phyloP scores from a whole-genome alignment of 1,140 invertebrate genomes.

The Melipona quadrifasciata region DNA sequence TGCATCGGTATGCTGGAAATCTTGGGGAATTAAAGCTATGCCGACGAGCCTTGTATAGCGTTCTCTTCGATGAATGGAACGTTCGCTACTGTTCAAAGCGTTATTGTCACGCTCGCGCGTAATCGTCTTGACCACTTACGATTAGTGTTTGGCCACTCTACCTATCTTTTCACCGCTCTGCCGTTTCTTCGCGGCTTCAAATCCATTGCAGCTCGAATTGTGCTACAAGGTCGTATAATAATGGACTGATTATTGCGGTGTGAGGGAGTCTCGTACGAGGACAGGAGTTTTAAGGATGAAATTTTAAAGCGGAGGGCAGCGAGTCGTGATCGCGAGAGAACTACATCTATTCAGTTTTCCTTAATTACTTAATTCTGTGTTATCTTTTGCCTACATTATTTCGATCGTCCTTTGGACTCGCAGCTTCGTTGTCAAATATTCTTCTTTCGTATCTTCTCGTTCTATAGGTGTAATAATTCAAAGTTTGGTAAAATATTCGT shows the following conservation, averaged over 20 bases:
- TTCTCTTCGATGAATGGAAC: conserved; percentile 33
- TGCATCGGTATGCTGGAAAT: conserved; percentile 28
- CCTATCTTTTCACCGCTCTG: neutral
- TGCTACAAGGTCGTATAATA: neutral
- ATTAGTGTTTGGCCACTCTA: neutral
- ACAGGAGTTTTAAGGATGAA: too few species aligned
- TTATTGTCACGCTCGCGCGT: neutral
- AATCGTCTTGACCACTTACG: neutral
- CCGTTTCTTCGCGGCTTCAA: neutral
- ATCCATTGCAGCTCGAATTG: neutral
- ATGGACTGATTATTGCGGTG: neutral
- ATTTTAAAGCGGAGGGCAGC: too few species aligned
- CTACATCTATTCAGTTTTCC: too few species aligned
- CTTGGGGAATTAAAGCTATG: conserved; percentile 32
- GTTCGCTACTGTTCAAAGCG: neutral
- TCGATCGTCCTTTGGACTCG: neutral
- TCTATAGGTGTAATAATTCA: too few species aligned
- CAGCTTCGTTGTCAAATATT: neutral
- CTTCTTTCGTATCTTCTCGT: neutral
- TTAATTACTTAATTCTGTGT: too few species aligned
- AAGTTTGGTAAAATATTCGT: neutral
- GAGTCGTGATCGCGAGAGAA: too few species aligned
- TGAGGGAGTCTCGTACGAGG: too few species aligned
- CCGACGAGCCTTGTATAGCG: neutral
- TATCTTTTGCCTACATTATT: too few species aligned